Conservation (phyloP, 2,888 invertebrate species). For the Chymomyza procnemis region DNA sequence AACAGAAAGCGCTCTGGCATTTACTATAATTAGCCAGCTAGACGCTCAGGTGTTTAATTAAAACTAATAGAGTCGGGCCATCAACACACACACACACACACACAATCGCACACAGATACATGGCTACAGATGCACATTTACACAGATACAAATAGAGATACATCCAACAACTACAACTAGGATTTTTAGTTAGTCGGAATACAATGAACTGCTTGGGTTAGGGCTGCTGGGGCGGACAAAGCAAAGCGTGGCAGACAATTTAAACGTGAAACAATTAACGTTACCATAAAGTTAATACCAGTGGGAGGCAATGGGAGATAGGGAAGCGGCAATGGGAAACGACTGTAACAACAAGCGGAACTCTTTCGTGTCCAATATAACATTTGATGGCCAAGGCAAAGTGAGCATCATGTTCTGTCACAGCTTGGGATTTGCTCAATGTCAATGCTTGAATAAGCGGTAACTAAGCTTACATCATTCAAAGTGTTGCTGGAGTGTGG, state of each 20-base stretch:
- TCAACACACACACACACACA: background rate
- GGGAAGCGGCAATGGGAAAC: constrained; percentile 11
- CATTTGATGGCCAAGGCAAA: no score
- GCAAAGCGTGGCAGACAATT: constrained; percentile 31
- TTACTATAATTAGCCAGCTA: constrained; percentile 59
- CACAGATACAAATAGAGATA: background rate
- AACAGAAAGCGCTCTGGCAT: constrained; percentile 29
- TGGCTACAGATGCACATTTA: no score
- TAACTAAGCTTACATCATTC: no score
- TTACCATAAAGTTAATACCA: constrained; percentile 5
- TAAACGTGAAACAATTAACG: constrained; percentile 66
- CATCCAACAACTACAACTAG: constrained; percentile 1
- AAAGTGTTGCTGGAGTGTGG: no score
- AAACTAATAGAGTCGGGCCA: constrained; percentile 61
- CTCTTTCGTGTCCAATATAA: no score
- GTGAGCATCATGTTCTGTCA: no score
- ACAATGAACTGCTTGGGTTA: background rate
- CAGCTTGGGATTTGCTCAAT: no score
- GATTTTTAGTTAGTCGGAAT: background rate
- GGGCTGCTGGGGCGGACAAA: background rate
- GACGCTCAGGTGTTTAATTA: constrained; percentile 67
- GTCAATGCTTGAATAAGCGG: no score
- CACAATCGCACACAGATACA: background rate
- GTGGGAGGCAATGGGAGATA: no score
- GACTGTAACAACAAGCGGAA: constrained; percentile 1